Base-by-base conservation (phyloP, 2,113 vertebrate genomes). In the Sapajus apella region DNA sequence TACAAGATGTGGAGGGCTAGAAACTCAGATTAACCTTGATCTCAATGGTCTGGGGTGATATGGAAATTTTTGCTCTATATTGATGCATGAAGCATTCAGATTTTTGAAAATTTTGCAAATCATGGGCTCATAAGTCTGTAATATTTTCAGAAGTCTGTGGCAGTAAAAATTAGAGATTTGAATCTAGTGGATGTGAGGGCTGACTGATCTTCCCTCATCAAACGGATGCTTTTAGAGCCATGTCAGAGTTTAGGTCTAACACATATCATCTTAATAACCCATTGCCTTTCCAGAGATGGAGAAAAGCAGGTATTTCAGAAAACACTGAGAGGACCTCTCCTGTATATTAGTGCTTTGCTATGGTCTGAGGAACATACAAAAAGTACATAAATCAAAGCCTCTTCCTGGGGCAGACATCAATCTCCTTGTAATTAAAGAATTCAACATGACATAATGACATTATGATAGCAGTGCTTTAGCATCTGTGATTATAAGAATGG, bases 351-450 rank as follows among this genome's bases (percentile, higher is more conserved):
- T 91, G n/a, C 2, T 92, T n/a, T n/a, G 10, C n/a, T 89, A 68
- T 1, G 2, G 21, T 64, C 11, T 84, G 45, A 79, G 50, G 20
- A 93, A 21, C 66, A 37, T n/a, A n/a, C 23, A 95, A 37, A 77
- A 70, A 32, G 17, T 25, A 79, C 0, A 3, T 30, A 77, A 83
- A 35, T 76, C 35, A 68, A 81, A 50, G 20, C 14, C 10, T 72
- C 23, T 86, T 10, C 23, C 88, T 79, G 64, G 27, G 21, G 18
- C 17, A 55, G 11, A 23, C 55, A 64, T 87, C 40, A 66, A 45
- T 85, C 61, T 91, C n/a, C 12, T 27, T 70, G 20, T 73, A 37
- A 84, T 84, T 80, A 97, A 91, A 64, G 11, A 75, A 70, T 90
- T 61, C n/a, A 83, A 64, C 6, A 32, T 56, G 47, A 52, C 18